Conservation (phyloP, 2,113 vertebrate species). For the Dicrurus megarhynchus region DNA sequence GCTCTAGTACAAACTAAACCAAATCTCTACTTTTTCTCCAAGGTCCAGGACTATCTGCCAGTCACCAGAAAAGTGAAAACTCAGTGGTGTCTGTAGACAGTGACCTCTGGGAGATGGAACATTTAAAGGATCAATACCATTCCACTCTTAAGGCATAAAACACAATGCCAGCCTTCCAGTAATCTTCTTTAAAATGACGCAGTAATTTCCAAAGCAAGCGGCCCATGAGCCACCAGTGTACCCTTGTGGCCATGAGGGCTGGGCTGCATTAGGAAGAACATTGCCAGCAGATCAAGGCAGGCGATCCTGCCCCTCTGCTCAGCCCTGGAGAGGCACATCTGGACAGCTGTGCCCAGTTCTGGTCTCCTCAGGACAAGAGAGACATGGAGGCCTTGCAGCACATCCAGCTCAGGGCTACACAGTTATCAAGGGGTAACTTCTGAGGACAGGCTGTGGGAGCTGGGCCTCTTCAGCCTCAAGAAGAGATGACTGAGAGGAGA, state of each 20-base stretch:
- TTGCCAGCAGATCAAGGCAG: fast-evolving
- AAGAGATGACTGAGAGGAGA: fast-evolving
- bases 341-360: neutral
- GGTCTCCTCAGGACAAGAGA: neutral
- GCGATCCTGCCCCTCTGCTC: neutral
- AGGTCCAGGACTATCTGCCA: neutral
- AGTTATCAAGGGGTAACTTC: neutral
- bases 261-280: neutral
- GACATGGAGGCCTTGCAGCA: neutral
- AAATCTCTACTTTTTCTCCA: neutral
- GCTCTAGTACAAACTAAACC: neutral
- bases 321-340: neutral
- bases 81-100: neutral
- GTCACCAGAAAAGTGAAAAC: neutral
- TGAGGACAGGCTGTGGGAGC: neutral
- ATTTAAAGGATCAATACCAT: neutral
- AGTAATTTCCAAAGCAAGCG: neutral
- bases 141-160: neutral
- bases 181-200: neutral
- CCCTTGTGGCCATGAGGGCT: neutral
- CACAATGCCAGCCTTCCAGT: neutral
- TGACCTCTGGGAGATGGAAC: neutral
- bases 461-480: neutral
- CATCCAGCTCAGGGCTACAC: neutral
- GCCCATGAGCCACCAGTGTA: neutral